phyloP scores from a whole-genome alignment of 2,888 invertebrate genomes.

The Corbicula japonica region DNA sequence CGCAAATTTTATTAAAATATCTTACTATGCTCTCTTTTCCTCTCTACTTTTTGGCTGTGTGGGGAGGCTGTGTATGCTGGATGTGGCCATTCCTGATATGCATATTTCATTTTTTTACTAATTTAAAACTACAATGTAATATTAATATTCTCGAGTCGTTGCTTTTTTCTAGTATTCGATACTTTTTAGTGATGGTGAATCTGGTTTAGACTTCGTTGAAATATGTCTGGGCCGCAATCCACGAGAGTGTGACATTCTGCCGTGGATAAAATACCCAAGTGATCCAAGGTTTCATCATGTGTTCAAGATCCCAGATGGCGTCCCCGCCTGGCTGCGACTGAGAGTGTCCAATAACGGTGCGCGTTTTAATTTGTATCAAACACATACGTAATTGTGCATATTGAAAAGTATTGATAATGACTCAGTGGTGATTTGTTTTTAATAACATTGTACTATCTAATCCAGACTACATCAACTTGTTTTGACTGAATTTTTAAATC shows the following conservation, averaged over 20 bases:
- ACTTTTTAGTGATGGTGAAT: slow-evolving; percentile 78
- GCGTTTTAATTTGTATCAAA: neutral
- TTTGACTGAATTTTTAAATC: too few species aligned
- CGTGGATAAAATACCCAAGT: slow-evolving; percentile 59
- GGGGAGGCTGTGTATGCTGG: neutral
- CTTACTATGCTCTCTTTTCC: too few species aligned
- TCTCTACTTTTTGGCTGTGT: too few species aligned
- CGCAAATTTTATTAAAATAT: too few species aligned
- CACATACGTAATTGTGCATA: neutral
- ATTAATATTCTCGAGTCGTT: neutral
- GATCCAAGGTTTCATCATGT: slow-evolving; percentile 39
- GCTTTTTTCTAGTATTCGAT: slow-evolving; percentile 3
- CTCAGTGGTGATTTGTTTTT: too few species aligned
- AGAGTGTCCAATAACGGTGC: slow-evolving; percentile 69
- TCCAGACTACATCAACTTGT: too few species aligned
- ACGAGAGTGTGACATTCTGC: slow-evolving; percentile 66
- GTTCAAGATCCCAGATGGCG: slow-evolving; percentile 70
- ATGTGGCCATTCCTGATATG: neutral
- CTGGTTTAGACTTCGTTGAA: slow-evolving; percentile 68
- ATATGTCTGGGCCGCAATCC: slow-evolving; percentile 73
- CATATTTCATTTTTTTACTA: neutral
- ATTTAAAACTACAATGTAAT: neutral
- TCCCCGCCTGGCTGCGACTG: slow-evolving; percentile 71
- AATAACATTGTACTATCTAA: too few species aligned
- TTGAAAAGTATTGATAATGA: too few species aligned